Evolutionary conservation across 2,113 vertebrate genomes (phyloP).

Genomic region (Plecotus auritus): DNA sequence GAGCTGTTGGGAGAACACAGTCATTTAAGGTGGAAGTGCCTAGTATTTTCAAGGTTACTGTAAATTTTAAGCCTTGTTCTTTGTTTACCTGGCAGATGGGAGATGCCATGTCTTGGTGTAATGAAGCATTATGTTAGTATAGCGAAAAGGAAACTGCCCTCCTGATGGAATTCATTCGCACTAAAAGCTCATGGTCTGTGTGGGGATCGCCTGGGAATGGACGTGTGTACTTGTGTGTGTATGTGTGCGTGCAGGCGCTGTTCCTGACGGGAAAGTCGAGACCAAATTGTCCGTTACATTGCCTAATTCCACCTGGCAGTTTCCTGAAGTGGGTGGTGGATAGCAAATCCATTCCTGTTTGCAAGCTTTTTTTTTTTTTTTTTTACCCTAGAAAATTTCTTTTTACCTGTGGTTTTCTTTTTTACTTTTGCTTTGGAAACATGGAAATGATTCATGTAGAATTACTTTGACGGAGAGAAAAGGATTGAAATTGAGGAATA

Average conservation of each 20-base stretch:
- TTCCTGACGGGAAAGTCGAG: background rate
- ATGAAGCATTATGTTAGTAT: conserved; percentile 50
- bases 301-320: background rate
- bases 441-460: conserved; percentile 40
- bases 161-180: background rate
- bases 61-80: background rate
- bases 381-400: background rate
- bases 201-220: background rate
- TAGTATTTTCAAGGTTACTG: background rate
- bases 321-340: conserved; percentile 32
- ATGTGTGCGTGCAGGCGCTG: background rate
- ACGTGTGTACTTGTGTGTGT: accelerated
- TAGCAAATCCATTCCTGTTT: background rate
- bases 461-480: conserved; percentile 25
- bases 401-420: background rate
- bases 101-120: conserved; percentile 36
- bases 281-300: conserved; percentile 27
- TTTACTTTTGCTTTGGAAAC: conserved; percentile 49
- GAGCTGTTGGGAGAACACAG: background rate
- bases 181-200: background rate
- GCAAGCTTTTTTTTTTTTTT: background rate
- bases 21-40: background rate
- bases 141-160: background rate
- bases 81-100: background rate
- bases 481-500: conserved; percentile 41